A percentile compares a stretch with the other conserved stretches of the same genome.
phyloP scores from a whole-genome alignment of 1,140 invertebrate genomes.

The Zaprionus africanus region DNA sequence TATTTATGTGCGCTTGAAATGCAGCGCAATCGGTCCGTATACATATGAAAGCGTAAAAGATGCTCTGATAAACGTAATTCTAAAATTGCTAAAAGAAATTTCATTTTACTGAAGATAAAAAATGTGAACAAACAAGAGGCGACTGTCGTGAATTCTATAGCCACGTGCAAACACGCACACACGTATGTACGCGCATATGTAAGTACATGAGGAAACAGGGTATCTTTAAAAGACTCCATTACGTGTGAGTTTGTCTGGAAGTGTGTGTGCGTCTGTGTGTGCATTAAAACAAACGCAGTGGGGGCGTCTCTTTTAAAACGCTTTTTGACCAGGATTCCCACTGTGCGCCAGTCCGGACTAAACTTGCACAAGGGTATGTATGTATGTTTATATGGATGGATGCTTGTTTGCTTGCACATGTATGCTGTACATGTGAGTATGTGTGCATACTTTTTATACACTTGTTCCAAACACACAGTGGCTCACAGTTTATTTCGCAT shows the following conservation, averaged over 20 bases:
- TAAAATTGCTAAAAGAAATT: constrained; percentile 8
- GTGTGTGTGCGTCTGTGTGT: neutral
- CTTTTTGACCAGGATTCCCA: constrained; percentile 6
- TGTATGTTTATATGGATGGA: constrained; percentile 2
- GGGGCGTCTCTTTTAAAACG: constrained; percentile 4
- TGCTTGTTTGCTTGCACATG: constrained; percentile 7
- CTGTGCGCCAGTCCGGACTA: constrained; percentile 23
- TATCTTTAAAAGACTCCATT: constrained; percentile 5
- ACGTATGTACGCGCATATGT: neutral
- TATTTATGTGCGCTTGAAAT: constrained; percentile 1
- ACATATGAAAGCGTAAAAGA: neutral
- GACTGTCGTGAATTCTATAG: constrained; percentile 4
- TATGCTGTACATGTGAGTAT: neutral
- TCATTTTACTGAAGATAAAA: constrained; percentile 12
- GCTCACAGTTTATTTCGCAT: constrained; percentile 9
- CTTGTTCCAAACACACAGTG: constrained; percentile 14
- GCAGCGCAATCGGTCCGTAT: neutral
- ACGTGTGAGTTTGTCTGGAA: neutral
- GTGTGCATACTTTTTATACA: constrained; percentile 4
- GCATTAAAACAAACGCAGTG: constrained; percentile 1
- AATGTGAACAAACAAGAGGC: neutral
- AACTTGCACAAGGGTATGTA: constrained; percentile 17
- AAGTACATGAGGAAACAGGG: neutral
- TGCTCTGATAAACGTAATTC: constrained; percentile 4
- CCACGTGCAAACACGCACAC: neutral